These are phyloP conservation scores for Cheilosia urbana DNA, from an alignment of 2,888 invertebrate species.

Conservation along the genomic window DNA sequence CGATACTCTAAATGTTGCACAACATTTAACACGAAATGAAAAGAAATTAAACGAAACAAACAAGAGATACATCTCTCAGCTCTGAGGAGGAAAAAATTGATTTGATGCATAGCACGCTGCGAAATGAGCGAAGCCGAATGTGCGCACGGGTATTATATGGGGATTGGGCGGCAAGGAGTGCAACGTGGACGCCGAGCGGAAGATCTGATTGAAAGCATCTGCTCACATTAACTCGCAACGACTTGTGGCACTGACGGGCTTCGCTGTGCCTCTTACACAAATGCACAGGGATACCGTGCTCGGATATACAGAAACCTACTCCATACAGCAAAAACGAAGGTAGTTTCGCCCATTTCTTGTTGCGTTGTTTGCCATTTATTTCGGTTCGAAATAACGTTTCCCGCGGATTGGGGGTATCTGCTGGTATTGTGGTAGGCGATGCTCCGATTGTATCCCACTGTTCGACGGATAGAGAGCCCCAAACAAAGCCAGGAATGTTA, in stretches of 20 bases:
- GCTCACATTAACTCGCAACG: constrained; percentile 65
- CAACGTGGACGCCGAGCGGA: constrained; percentile 18
- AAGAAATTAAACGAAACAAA: constrained; percentile 74
- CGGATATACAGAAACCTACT: not conserved
- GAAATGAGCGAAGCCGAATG: constrained; percentile 20
- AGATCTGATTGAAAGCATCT: constrained; percentile 75
- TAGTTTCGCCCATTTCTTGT: constrained; percentile 54
- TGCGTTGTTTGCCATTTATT: constrained; percentile 69
- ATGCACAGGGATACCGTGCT: constrained; percentile 6
- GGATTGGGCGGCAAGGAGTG: constrained; percentile 2
- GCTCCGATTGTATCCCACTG: constrained; percentile 51
- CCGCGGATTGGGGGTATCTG: constrained; percentile 8
- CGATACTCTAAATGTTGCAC: constrained; percentile 74
- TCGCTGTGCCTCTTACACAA: not conserved
- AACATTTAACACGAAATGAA: constrained; percentile 76
- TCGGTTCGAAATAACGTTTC: constrained; percentile 63
- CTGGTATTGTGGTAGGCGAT: not conserved
- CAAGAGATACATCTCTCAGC: constrained; percentile 72
- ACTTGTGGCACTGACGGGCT: constrained; percentile 60
- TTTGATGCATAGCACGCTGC: constrained; percentile 62
- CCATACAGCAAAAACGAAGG: constrained; percentile 6
- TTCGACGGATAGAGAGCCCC: constrained; percentile 8
- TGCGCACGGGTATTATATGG: not conserved
- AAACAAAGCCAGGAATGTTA: constrained; percentile 58
- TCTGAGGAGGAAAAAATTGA: constrained; percentile 66